phyloP scores from a whole-genome alignment of 2,888 invertebrate species.

The Miltochrista miniata region DNA sequence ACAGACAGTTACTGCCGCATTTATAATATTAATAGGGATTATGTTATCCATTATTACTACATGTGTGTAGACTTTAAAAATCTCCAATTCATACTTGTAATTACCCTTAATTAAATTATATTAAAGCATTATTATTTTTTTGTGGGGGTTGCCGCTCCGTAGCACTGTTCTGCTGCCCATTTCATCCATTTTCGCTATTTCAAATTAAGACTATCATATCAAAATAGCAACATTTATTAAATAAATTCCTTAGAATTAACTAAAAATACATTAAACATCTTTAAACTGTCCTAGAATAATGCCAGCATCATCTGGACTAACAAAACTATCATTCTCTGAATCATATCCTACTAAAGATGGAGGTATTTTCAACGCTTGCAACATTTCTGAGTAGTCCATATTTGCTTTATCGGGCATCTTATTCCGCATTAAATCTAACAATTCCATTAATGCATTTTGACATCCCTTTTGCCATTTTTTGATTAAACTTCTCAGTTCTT shows the following conservation, averaged over 20 bases:
- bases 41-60: too few relatives aligned
- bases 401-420: slow-evolving; percentile 66
- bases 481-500: slow-evolving; percentile 73
- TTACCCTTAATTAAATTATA: too few relatives aligned
- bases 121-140: too few relatives aligned
- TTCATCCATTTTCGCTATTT: too few relatives aligned
- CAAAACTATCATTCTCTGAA: slow-evolving; percentile 75
- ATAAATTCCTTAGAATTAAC: slow-evolving; percentile 16
- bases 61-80: too few relatives aligned
- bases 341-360: slow-evolving; percentile 75
- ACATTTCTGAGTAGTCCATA: slow-evolving; percentile 75
- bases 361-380: slow-evolving; percentile 77
- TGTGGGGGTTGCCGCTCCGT: too few relatives aligned
- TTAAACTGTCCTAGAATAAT: slow-evolving; percentile 60
- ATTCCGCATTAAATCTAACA: slow-evolving; percentile 71
- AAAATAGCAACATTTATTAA: slow-evolving; percentile 20
- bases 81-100: too few relatives aligned
- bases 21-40: too few relatives aligned
- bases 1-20: too few relatives aligned
- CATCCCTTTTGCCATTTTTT: slow-evolving; percentile 82
- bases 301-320: slow-evolving; percentile 61
- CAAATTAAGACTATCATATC: too few relatives aligned
- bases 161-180: too few relatives aligned
- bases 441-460: slow-evolving; percentile 76
- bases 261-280: slow-evolving; percentile 35